A percentile compares a stretch with the other conserved stretches of the same genome.
phyloP scores from a whole-genome alignment of 2,113 vertebrate genomes.

The Poecile atricapillus region DNA sequence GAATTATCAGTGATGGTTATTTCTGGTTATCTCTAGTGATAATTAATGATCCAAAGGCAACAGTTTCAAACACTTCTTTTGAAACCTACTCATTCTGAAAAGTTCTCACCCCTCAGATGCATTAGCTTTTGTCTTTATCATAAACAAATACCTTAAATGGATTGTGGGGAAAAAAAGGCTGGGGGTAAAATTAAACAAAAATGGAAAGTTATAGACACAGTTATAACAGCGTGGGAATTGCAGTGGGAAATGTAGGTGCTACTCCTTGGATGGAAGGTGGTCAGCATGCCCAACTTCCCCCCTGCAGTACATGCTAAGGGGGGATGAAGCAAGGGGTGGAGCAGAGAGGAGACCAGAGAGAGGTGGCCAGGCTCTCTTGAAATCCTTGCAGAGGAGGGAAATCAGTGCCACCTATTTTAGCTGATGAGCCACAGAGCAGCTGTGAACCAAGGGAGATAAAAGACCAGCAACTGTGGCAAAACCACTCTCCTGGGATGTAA shows the following conservation, averaged over 20 bases:
- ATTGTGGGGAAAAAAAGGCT: not conserved
- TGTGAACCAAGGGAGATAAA: not conserved
- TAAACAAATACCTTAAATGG: not conserved
- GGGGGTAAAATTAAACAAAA: not conserved
- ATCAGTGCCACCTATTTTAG: not conserved
- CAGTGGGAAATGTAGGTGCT: not conserved
- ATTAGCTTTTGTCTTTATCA: not conserved
- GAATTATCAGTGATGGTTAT: not conserved
- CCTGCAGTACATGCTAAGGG: not conserved
- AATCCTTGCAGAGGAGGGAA: not conserved
- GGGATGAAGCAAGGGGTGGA: too few relatives aligned
- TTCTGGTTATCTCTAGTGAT: not conserved
- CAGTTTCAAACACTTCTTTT: not conserved
- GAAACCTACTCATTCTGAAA: not conserved
- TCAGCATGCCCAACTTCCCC: not conserved
- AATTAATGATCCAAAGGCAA: not conserved
- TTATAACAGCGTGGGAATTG: not conserved
- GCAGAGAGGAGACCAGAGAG: too few relatives aligned
- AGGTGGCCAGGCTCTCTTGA: accelerated
- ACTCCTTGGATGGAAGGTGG: too few relatives aligned
- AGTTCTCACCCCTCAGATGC: not conserved
- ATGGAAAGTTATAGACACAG: not conserved
- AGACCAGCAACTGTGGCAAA: not conserved
- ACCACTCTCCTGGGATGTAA: not conserved
- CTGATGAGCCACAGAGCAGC: not conserved